Conservation (phyloP, 2,113 vertebrate genomes). For the Peromyscus polionotus region DNA sequence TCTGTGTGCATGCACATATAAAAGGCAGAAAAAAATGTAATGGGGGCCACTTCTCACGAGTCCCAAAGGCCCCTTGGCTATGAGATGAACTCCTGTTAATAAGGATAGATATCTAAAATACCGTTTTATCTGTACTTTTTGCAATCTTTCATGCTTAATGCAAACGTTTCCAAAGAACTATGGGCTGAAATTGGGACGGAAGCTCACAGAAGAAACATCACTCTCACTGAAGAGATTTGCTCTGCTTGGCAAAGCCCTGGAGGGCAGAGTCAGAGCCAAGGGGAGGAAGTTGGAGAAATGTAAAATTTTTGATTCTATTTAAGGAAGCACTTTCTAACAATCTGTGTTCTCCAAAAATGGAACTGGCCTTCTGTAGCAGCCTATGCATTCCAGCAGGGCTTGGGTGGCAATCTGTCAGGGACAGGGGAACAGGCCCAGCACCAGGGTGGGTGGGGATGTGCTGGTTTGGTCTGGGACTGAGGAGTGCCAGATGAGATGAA, state of each 20-base stretch:
- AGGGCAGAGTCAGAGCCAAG: neutral
- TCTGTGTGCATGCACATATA: neutral
- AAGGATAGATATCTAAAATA: neutral
- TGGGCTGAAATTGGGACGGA: neutral
- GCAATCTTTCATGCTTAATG: neutral
- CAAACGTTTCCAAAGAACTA: neutral
- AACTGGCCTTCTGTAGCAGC: conserved; percentile 39
- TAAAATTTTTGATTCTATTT: conserved; percentile 69
- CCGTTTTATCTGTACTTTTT: neutral
- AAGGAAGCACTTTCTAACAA: conserved; percentile 80
- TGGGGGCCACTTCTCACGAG: neutral
- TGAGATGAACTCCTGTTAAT: neutral
- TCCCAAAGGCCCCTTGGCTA: neutral
- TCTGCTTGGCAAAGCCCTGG: neutral
- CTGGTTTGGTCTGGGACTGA: too few relatives aligned
- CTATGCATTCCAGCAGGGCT: conserved; percentile 29
- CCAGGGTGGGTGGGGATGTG: rapidly evolving
- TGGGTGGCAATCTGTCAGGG: conserved; percentile 62
- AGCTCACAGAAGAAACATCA: neutral
- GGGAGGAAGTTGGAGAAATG: conserved; percentile 48
- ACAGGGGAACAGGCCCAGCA: neutral
- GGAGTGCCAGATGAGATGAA: neutral
- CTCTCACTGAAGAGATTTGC: neutral
- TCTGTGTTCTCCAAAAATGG: conserved; percentile 79
- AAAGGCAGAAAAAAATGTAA: neutral